Conservation (phyloP, 2,113 vertebrate species). For the Calidris pygmaea region DNA sequence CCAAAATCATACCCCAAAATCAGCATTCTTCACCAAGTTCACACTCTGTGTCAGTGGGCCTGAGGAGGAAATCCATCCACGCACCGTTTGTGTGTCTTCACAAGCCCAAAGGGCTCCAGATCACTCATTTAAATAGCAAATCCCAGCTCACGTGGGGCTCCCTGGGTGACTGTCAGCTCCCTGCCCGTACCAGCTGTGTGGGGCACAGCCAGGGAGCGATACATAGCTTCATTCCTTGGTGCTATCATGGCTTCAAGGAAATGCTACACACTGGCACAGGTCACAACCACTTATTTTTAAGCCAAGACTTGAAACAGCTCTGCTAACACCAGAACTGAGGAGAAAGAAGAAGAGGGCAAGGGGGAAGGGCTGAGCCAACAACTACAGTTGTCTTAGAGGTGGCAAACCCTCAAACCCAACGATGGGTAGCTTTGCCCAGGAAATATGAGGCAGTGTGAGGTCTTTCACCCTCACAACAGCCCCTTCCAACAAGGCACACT, state of each 20-base stretch:
- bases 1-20: background rate
- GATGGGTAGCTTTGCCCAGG: background rate
- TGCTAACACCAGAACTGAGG: background rate
- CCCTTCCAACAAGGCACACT: background rate
- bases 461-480: rapidly evolving
- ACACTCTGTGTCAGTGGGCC: rapidly evolving
- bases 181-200: background rate
- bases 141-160: background rate
- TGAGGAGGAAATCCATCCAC: background rate
- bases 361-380: background rate
- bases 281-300: background rate
- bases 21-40: background rate
- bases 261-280: background rate
- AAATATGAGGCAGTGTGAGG: rapidly evolving
- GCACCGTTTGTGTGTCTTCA: background rate
- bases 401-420: rapidly evolving
- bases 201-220: background rate
- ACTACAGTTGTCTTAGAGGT: background rate
- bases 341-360: background rate
- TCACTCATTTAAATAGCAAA: background rate
- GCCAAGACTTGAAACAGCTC: background rate
- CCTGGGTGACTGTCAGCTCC: background rate
- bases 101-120: background rate
- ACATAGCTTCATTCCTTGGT: rapidly evolving
- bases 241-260: background rate